phyloP scores from a whole-genome alignment of 2,113 vertebrate genomes.

The Chaetodon trifascialis region DNA sequence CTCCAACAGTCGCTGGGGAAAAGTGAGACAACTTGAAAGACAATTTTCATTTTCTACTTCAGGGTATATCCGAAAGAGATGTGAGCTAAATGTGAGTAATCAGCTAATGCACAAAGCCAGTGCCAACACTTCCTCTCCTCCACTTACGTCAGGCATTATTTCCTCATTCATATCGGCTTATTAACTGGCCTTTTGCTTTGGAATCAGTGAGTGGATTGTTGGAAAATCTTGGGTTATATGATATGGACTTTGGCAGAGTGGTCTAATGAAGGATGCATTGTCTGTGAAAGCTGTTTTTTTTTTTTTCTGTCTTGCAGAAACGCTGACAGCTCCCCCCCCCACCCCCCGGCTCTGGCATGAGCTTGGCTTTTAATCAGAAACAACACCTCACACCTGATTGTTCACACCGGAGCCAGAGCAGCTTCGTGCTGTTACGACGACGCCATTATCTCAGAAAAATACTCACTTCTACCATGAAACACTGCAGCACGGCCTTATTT shows the following conservation, averaged over 20 bases:
- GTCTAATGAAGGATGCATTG: slow-evolving; percentile 61
- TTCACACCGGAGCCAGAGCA: slow-evolving; percentile 8
- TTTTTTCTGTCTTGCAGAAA: slow-evolving; percentile 16
- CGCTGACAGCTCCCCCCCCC: slow-evolving; percentile 54
- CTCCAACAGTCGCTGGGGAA: slow-evolving; percentile 11
- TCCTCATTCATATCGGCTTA: slow-evolving; percentile 56
- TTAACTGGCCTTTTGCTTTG: slow-evolving; percentile 31
- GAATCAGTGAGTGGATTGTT: slow-evolving; percentile 55
- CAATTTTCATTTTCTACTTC: not conserved
- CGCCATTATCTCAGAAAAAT: slow-evolving; percentile 45
- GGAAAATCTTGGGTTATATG: slow-evolving; percentile 69
- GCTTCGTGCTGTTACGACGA: slow-evolving; percentile 39
- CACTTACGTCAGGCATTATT: slow-evolving; percentile 30
- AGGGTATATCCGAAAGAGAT: not conserved
- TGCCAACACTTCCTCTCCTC: slow-evolving; percentile 13
- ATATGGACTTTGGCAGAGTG: slow-evolving; percentile 68
- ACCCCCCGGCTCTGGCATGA: slow-evolving; percentile 49
- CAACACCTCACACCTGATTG: slow-evolving; percentile 43
- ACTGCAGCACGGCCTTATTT: not conserved
- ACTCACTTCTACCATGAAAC: not conserved
- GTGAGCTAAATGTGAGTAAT: slow-evolving; percentile 7
- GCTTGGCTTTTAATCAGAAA: slow-evolving; percentile 72
- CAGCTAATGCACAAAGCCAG: slow-evolving; percentile 2
- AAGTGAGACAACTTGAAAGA: slow-evolving; percentile 15
- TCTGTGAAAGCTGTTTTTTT: slow-evolving; percentile 40